These are phyloP conservation scores for Chaetops frenatus DNA, from an alignment of 2,113 vertebrate genomes.

Conservation along the genomic window DNA sequence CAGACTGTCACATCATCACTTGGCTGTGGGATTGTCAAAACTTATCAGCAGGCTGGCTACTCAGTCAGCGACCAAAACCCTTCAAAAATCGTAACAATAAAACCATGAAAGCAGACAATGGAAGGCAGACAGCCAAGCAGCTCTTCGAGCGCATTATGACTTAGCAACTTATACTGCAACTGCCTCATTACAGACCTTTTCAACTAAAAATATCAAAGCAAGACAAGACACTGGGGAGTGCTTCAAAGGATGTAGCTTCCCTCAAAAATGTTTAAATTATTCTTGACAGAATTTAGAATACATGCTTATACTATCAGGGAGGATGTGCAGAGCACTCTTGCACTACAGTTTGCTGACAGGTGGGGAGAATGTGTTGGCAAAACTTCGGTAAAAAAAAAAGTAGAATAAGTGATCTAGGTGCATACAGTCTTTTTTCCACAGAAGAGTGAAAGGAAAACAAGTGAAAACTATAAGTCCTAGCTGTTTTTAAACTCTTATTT, in stretches of 20 bases:
- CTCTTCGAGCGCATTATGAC: neutral
- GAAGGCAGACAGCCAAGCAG: neutral
- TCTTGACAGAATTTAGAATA: neutral
- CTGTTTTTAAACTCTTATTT: neutral
- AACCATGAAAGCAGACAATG: neutral
- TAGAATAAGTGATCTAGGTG: neutral
- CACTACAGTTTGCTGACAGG: neutral
- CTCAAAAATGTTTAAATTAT: neutral
- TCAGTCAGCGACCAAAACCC: neutral
- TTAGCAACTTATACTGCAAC: neutral
- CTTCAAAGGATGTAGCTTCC: neutral
- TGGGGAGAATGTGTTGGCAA: neutral
- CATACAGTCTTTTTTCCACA: neutral
- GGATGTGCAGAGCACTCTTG: neutral
- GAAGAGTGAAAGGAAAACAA: neutral
- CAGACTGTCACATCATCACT: neutral
- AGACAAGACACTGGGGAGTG: neutral
- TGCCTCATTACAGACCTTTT: neutral
- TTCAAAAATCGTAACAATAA: neutral
- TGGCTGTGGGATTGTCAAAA: neutral
- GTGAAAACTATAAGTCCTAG: neutral
- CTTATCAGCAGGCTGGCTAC: neutral
- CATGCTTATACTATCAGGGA: neutral
- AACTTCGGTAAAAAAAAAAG: neutral
- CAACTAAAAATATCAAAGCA: neutral